Evolutionary conservation across 2,113 vertebrate genomes (phyloP), one percentile per base, ranked within the genome.

Genomic region (Syrmaticus mikado): DNA sequence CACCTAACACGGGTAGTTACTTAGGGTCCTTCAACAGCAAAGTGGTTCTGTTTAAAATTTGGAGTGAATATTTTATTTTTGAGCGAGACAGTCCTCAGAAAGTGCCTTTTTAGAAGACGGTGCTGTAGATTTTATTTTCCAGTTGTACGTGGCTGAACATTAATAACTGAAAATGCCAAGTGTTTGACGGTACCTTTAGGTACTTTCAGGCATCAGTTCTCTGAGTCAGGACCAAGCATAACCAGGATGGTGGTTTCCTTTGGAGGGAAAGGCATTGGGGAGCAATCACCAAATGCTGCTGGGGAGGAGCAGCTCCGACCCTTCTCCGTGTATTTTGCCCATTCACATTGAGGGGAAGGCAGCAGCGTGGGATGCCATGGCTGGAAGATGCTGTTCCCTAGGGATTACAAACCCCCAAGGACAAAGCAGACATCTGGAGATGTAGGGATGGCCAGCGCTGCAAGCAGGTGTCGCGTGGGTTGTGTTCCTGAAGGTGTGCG

Each of bases 71-170:
- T 97, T 90, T 80, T 94, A 61, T 57, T 97, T 92, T 85, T 70
- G 97, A 97, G 94, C 88, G 89, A 97, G 96, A 96, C 65, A 98
- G 98, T 98, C 98, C 97, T 98, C 98, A 98, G 98, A 98, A 99
- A 99, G 99, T 99, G 99, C 99, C 99, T 99, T 99, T 99, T 98
- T 97, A 98, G 98, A 98, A 97, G 98, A 98, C 97, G 99, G 99
- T 99, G 99, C 98, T 99, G 98, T 98, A 98, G 98, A 97, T 94
- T 94, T 97, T 98, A 97, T 98, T 98, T 98, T 98, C 97, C 97
- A 94, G 92, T 96, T 97, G 94, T 92, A 94, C 61, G 78, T 97
- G 95, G 96, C 97, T 97, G 97, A 97, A 96, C 90, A 82, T 82
- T 94, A 95, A 86, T 95, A 93, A 91, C 77, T 96, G 97, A 94